Base-by-base conservation (phyloP, 2,113 vertebrate species). In the Microcebus murinus region DNA sequence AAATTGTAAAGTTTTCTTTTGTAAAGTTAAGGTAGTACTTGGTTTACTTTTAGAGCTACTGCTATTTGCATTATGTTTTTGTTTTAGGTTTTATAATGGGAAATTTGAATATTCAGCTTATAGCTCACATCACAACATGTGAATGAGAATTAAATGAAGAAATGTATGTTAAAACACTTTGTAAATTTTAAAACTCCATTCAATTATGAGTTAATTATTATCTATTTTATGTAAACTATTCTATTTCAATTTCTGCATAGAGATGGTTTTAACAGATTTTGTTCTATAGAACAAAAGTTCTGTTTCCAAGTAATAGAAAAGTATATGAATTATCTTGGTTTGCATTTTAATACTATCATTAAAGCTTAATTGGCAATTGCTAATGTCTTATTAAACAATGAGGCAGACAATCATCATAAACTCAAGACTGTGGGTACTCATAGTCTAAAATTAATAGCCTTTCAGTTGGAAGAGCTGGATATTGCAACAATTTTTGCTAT, bases 341-440 rank as follows among this genome's bases (percentile, higher is more conserved):
- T 98, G 84, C 86, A 97, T 98, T 97, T 98, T 97, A 97, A 93
- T 90, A 85, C 50, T 95, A 88, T 95, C n/a, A 97, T 96, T 97
- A 96, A 93, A 95, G 71, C 63, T 95, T 93, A 67, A 96, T 96
- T 98, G 97, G 48, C 87, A 92, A 20, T 95, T 92, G 88, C 80
- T 97, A 94, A 93, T 90, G 52, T 97, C 81, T 96, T 94, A 85
- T 96, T 96, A 97, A 97, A 80, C 68, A 95, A 52, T 50, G 77
- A 95, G 63, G 81, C 79, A 92, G 73, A 83, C 61, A 70, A 55
- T 91, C 20, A 79, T 93, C 90, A 92, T 90, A 88, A 96, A 92
- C 86, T 90, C 36, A 94, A 77, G 76, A 96, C 80, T 79, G 4
- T 70, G 73, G 55, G 34, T 82, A 82, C 45, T 89, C 25, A 50